Percentiles rank a stretch among this genome's conserved stretches.
Conservation (phyloP, 2,797 vertebrate genomes). For the Rhinichthys osculus region DNA sequence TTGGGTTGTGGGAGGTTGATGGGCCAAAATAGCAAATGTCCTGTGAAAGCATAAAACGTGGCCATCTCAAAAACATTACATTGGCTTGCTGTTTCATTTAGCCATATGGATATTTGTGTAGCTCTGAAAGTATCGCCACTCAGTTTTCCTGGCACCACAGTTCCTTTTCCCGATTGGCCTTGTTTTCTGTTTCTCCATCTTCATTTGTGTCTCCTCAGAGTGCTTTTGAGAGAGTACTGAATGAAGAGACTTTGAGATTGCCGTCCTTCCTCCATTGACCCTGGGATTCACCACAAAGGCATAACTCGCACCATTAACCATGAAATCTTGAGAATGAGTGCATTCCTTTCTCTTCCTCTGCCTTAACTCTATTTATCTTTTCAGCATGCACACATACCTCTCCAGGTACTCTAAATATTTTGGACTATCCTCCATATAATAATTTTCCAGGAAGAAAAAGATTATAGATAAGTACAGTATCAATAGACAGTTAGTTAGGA, state of each 20-base stretch:
- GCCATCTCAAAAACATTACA: conserved; percentile 7
- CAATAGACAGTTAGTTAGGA: neutral
- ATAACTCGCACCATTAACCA: conserved; percentile 65
- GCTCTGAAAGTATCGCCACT: conserved; percentile 6
- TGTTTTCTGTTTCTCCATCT: conserved; percentile 39
- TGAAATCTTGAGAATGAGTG: conserved; percentile 56
- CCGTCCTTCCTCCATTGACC: conserved; percentile 71
- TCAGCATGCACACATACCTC: conserved; percentile 19
- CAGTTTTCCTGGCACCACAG: conserved; percentile 4
- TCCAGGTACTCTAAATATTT: conserved; percentile 12
- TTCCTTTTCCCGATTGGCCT: conserved; percentile 23
- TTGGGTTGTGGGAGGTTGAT: conserved; percentile 17
- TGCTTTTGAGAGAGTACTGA: conserved; percentile 58
- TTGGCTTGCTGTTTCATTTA: conserved; percentile 16
- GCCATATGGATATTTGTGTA: neutral
- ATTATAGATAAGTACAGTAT: no score
- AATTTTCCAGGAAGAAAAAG: neutral
- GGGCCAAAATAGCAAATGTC: conserved; percentile 29
- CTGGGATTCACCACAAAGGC: conserved; percentile 70
- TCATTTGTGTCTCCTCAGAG: conserved; percentile 35
- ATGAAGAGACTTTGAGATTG: conserved; percentile 73
- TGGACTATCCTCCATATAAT: conserved; percentile 8
- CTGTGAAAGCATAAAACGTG: conserved; percentile 15
- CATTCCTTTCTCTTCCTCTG: conserved; percentile 33
- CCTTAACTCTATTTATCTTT: neutral